phyloP scores from a whole-genome alignment of 1,140 invertebrate species.

The Pogonus chalceus region DNA sequence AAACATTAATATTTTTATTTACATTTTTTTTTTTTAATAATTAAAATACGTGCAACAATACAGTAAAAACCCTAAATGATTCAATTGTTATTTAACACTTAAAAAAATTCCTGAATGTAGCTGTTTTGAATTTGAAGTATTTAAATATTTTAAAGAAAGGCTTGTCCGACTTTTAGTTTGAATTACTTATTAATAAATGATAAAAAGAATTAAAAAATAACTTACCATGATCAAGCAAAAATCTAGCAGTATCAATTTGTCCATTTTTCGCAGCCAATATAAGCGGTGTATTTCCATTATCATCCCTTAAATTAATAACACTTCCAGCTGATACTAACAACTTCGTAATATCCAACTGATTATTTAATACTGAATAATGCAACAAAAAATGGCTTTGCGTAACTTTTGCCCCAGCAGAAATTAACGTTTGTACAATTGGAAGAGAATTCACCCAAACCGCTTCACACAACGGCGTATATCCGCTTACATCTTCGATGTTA shows the following conservation, averaged over 20 bases:
- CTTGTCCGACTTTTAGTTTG: too few species aligned
- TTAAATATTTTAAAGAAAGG: too few species aligned
- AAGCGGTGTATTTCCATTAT: slow-evolving; percentile 47
- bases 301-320: slow-evolving; percentile 41
- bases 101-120: too few species aligned
- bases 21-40: too few species aligned
- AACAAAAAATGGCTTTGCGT: slow-evolving; percentile 45
- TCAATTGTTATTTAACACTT: too few species aligned
- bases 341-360: slow-evolving; percentile 39
- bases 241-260: slow-evolving; percentile 39
- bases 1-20: too few species aligned
- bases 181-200: too few species aligned
- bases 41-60: too few species aligned
- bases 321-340: slow-evolving; percentile 40
- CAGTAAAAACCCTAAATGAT: too few species aligned
- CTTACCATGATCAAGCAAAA: slow-evolving; percentile 40
- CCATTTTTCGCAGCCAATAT: slow-evolving; percentile 47
- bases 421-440: slow-evolving; percentile 31
- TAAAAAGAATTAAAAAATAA: slow-evolving; percentile 18
- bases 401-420: slow-evolving; percentile 45
- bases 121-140: too few species aligned
- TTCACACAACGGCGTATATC: slow-evolving; percentile 43
- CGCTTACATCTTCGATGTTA: slow-evolving; percentile 45
- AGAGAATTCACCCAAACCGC: slow-evolving; percentile 41
- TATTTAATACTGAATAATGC: slow-evolving; percentile 42